phyloP scores from a whole-genome alignment of 2,888 invertebrate genomes.

The Amblyjoppa proteus region DNA sequence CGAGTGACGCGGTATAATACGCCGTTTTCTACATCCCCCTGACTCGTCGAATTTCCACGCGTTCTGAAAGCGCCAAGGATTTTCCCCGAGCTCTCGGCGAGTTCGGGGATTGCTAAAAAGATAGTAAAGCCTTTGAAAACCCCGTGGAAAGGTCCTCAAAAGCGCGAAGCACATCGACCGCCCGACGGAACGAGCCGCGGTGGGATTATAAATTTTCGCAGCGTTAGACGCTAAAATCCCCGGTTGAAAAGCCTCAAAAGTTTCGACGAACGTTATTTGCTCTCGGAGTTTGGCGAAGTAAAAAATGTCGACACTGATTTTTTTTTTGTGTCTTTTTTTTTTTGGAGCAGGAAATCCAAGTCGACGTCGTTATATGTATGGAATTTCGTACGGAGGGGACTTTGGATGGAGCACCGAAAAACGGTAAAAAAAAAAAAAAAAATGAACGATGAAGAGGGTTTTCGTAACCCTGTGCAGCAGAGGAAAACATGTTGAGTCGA shows the following conservation, averaged over 20 bases:
- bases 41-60: constrained; percentile 24
- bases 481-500: background rate
- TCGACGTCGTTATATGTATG: background rate
- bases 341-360: background rate
- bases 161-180: constrained; percentile 36
- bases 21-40: constrained; percentile 7
- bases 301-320: constrained; percentile 13
- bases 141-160: constrained; percentile 31
- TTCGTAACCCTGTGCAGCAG: background rate
- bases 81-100: constrained; percentile 9
- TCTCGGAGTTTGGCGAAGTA: background rate
- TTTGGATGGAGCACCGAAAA: background rate
- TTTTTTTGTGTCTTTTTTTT: background rate
- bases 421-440: background rate
- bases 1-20: constrained; percentile 47
- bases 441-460: background rate
- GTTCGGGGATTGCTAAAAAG: constrained; percentile 29
- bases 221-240: constrained; percentile 33
- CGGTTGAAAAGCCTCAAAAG: constrained; percentile 48
- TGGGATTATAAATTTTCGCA: constrained; percentile 39
- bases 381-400: background rate
- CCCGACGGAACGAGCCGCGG: constrained; percentile 14
- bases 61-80: constrained; percentile 32
- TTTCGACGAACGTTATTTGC: constrained; percentile 20
- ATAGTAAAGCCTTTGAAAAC: constrained; percentile 34